phyloP scores from a whole-genome alignment of 2,113 vertebrate species.

The Melospiza georgiana region DNA sequence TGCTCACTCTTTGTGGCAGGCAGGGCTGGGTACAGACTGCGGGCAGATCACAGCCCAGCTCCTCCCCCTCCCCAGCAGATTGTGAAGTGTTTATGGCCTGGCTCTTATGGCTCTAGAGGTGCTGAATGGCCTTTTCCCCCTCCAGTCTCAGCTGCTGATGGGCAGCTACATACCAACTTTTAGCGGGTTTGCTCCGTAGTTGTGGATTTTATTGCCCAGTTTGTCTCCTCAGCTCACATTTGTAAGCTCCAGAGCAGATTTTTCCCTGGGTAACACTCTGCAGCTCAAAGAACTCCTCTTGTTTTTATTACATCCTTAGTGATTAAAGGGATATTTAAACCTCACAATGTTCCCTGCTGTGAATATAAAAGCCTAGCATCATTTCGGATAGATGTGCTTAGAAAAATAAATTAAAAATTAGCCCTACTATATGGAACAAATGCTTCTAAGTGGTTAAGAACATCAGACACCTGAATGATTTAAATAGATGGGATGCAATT shows the following conservation, averaged over 20 bases:
- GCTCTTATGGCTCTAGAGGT: constrained; percentile 65
- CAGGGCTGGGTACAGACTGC: background rate
- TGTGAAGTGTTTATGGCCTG: constrained; percentile 57
- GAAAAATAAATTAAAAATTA: constrained; percentile 69
- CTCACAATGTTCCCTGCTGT: constrained; percentile 56
- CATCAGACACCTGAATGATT: background rate
- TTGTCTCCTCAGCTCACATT: constrained; percentile 69
- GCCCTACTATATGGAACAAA: constrained; percentile 26
- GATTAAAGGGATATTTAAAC: constrained; percentile 72
- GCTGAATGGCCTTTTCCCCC: constrained; percentile 62
- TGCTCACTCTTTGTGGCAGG: background rate
- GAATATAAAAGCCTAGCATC: constrained; percentile 68
- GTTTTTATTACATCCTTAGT: constrained; percentile 73
- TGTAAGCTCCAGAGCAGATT: constrained; percentile 67
- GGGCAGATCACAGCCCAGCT: constrained; percentile 9
- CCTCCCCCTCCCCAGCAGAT: constrained; percentile 50
- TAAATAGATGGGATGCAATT: background rate
- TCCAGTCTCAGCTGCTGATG: constrained; percentile 46
- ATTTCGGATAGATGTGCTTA: constrained; percentile 49
- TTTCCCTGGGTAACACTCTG: constrained; percentile 69
- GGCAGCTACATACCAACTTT: constrained; percentile 57
- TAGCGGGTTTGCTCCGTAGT: constrained; percentile 52
- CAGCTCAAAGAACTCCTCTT: constrained; percentile 67
- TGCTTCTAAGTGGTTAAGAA: constrained; percentile 36
- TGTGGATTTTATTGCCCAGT: constrained; percentile 71